Evolutionary conservation across 1,140 invertebrate genomes (phyloP), one percentile per base, ranked within the genome.

Genomic region (Microplitis demolitor): DNA sequence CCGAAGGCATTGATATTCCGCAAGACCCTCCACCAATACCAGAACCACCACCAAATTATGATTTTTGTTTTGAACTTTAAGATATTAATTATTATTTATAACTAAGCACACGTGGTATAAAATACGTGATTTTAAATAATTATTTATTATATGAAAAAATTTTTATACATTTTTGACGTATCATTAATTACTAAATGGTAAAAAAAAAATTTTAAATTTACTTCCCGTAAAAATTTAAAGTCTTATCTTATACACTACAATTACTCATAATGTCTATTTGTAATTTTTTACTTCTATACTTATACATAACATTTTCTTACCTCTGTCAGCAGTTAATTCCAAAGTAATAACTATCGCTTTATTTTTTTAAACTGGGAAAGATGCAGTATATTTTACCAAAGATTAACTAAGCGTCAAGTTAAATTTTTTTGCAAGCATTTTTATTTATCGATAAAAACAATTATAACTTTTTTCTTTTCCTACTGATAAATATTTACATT

Each of bases 1-100:
- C 96, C 2, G 97, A 99, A 88, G 97, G 96, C 9, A 93, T 99
- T 61, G 94, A 95, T 74, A 97, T 98, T 79, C 97, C 97, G 5
- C 94, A 97, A 82, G 92, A 96, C 84, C 94, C 96, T 24, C 97
- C 97, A 16, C 89, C 92, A 33, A 93, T 98, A 79, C 97, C 97
- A 3, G 91, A 93, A 73, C 93, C 94, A 82, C 97, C 97, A 50
- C 88, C 91, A 66, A 95, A 96, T 87, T 97, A 94, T 84, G 93
- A 96, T 83, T 97, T 97, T 83, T 93, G 90, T 81, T 93, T 91
- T 72, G 91, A 92, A 77, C 78, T 89, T 37, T 89, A 90, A 45
- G 39, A 45, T 45, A 45, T 45, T 45, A 45, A 9, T 45, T 24
- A 24, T 24, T 24, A 2, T 24, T 24, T 24, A 24, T 90, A 84